A percentile compares a stretch with the other conserved stretches of the same genome.
Conservation (phyloP, 2,797 vertebrate species). For the Anisognathus igniventris region DNA sequence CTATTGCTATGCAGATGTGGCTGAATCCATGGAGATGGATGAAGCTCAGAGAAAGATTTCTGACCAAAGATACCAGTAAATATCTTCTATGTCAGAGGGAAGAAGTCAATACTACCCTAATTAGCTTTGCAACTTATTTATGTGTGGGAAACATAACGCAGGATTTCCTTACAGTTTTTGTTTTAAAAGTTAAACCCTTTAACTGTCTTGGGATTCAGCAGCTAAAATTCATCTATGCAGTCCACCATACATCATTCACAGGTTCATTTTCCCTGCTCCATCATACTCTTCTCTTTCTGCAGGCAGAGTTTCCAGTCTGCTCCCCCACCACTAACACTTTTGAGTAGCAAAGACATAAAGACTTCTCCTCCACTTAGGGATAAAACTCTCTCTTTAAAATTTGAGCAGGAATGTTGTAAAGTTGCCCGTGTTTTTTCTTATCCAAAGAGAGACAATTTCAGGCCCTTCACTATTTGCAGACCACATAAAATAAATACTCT, state of each 20-base stretch:
- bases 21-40: neutral
- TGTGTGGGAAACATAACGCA: neutral
- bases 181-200: neutral
- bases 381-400: neutral
- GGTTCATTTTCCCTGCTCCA: neutral
- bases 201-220: neutral
- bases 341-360: neutral
- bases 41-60: neutral
- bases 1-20: neutral
- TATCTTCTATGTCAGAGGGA: neutral
- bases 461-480: neutral
- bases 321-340: neutral
- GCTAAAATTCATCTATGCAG: neutral
- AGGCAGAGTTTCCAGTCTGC: neutral
- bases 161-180: neutral
- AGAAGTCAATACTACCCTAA: neutral
- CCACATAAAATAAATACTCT: neutral
- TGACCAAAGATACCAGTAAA: neutral
- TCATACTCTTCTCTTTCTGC: neutral
- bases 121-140: neutral
- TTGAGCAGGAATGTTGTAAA: neutral
- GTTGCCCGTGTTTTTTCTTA: rapidly evolving
- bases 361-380: neutral
- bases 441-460: neutral
- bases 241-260: neutral